Evolutionary conservation across 2,797 vertebrate genomes (phyloP), one percentile per base, ranked within the genome.

Genomic region (Balearica regulorum): DNA sequence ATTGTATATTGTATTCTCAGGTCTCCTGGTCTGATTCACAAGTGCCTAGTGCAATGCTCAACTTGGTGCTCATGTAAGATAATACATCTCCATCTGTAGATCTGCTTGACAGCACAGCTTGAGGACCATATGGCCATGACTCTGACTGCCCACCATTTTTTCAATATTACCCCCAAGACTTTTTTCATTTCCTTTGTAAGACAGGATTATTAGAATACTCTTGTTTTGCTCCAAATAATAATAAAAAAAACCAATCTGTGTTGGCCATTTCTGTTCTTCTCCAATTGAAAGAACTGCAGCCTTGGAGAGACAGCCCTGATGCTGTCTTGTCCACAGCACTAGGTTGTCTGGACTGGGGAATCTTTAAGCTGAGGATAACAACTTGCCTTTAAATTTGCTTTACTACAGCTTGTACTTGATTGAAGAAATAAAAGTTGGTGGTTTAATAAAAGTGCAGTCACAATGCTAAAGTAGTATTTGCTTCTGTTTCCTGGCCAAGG

Each of bases 121-220:
- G 97, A 97, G 82, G 94, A 97, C 97, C 97, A 97, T 97, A 96
- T 97, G 97, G 94, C 83, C 93, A 22, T 94, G 94, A 94, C 95
- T 96, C 96, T 95, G 92, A 90, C 95, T 96, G 96, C 96, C 96
- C 96, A 94, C 93, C 81, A 84, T 91, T 88, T 97, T 97, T 94
- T 95, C 94, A 97, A 46, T 96, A 95, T 97, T 97, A 95, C 93
- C 95, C 93, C 89, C 93, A 94, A 94, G 94, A 96, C 92, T 95
- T 80, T 91, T 91, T 92, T 75, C 46, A 93, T 92, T 97, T 97
- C 94, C 94, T 96, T 87, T 94, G 60, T 87, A 95, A 94, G 3
- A 70, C 49, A 68, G 90, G 35, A 62, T 94, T 97, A 96, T 92
- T 95, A 96, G 89, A 96, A 93, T 92, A 68, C 55, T 83, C 69